phyloP scores from a whole-genome alignment of 2,888 invertebrate genomes.

The Noctua janthina region DNA sequence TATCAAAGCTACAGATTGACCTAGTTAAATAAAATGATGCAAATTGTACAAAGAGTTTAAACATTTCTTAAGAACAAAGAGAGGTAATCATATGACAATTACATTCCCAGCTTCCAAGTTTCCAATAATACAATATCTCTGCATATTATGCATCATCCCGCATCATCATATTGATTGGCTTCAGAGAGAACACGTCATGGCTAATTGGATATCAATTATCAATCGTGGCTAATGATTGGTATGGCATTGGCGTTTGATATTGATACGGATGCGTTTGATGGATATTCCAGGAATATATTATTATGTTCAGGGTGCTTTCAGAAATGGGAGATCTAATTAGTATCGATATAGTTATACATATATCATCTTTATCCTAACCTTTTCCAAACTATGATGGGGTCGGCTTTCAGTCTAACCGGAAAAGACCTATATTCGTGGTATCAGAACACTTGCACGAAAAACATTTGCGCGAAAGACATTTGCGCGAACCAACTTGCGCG shows the following conservation, averaged over 20 bases:
- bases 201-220: slow-evolving; percentile 36
- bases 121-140: background rate
- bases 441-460: no score
- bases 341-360: background rate
- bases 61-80: slow-evolving; percentile 13
- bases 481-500: no score
- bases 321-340: background rate
- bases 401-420: background rate
- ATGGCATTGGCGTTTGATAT: slow-evolving; percentile 11
- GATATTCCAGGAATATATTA: background rate
- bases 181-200: slow-evolving; percentile 2
- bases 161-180: slow-evolving; percentile 12
- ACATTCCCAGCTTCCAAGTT: background rate
- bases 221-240: slow-evolving; percentile 25
- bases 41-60: slow-evolving; percentile 44
- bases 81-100: slow-evolving; percentile 1
- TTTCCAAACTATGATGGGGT: background rate
- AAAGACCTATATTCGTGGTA: no score
- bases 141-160: slow-evolving; percentile 8
- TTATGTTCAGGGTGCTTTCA: background rate
- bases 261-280: background rate
- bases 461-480: no score
- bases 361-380: background rate
- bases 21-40: slow-evolving; percentile 13
- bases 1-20: background rate